phyloP scores from a whole-genome alignment of 2,113 vertebrate genomes.

The Mustela nigripes region DNA sequence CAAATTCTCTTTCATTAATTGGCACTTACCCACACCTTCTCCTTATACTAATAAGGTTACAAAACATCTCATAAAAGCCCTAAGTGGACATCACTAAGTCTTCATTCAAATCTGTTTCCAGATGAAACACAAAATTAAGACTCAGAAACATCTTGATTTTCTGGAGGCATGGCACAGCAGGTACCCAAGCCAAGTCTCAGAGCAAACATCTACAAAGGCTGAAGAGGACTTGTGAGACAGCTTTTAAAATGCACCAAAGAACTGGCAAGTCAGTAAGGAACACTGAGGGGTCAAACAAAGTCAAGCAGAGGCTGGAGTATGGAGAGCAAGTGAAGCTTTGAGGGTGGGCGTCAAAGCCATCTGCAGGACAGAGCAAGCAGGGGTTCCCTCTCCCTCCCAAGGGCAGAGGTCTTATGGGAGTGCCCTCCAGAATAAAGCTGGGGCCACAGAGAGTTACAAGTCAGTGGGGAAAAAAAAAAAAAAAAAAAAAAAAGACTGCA shows the following conservation, averaged over 20 bases:
- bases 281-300: background rate
- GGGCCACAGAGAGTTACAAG: background rate
- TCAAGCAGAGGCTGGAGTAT: background rate
- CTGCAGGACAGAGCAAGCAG: background rate
- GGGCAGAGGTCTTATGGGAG: background rate
- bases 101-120: background rate
- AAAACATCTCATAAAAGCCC: background rate
- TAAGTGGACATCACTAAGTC: background rate
- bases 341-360: background rate
- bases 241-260: conserved; percentile 22
- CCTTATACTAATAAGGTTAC: background rate
- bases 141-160: background rate
- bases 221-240: background rate
- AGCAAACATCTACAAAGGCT: background rate
- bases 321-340: background rate
- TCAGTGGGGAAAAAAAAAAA: background rate
- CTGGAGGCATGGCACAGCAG: background rate
- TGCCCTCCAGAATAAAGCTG: background rate
- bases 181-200: background rate
- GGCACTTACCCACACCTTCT: background rate
- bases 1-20: background rate
- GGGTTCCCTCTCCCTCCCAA: background rate
- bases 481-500: background rate
- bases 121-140: conserved; percentile 19
- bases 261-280: background rate